These are phyloP conservation scores for Cranoglanis bouderius DNA, from an alignment of 2,113 vertebrate genomes.

Conservation along the genomic window DNA sequence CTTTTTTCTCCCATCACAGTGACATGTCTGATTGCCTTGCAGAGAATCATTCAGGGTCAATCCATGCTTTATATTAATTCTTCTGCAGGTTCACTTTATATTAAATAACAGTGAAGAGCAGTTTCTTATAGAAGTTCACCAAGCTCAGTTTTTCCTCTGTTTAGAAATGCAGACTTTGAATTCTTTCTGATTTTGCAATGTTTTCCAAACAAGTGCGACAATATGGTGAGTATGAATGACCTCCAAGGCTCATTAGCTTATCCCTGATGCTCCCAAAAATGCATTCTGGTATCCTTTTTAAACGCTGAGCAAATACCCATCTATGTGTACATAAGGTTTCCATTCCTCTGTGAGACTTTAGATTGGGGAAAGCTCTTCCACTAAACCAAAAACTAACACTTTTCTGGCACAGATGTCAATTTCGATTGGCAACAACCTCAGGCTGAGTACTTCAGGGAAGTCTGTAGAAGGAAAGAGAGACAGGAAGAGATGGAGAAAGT, in stretches of 20 bases:
- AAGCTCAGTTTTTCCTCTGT: not conserved
- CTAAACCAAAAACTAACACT: not conserved
- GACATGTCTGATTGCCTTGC: not conserved
- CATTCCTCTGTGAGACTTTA: not conserved
- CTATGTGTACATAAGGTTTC: not conserved
- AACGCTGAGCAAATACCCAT: not conserved
- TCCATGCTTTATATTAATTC: not conserved
- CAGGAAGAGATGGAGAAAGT: constrained; percentile 5
- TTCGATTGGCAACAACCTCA: constrained; percentile 1
- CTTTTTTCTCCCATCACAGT: not conserved
- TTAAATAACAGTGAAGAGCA: not conserved
- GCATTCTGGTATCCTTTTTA: not conserved
- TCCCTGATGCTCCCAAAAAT: not conserved
- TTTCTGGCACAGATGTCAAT: constrained; percentile 14
- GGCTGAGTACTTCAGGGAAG: constrained; percentile 7
- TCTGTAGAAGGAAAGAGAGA: not conserved
- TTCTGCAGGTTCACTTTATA: not conserved
- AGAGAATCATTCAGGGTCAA: constrained; percentile 3
- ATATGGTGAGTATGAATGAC: not conserved
- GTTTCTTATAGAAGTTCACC: not conserved
- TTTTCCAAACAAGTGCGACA: not conserved
- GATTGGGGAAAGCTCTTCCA: not conserved
- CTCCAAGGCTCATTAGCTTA: not conserved
- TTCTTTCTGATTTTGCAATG: not conserved
- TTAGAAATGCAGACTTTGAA: not conserved